Evolutionary conservation across 2,113 vertebrate species (phyloP).

Genomic region (Stercorarius parasiticus): DNA sequence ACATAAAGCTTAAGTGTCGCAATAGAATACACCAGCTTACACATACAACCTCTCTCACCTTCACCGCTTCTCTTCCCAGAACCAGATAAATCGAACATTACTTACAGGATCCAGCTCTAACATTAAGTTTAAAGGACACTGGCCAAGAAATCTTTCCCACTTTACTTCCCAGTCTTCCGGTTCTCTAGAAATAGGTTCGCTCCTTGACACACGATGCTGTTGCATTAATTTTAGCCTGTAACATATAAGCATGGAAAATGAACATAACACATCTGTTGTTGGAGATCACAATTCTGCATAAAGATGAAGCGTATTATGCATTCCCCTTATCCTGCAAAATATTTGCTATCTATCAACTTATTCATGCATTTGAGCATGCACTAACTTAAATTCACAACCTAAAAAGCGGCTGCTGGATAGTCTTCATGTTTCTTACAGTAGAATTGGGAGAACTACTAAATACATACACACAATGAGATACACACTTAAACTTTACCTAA

Average conservation of each 20-base stretch:
- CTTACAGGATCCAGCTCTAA: constrained; percentile 79
- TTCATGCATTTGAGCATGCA: not conserved
- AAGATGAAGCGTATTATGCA: not conserved
- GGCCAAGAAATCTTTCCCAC: constrained; percentile 75
- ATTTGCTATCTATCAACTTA: not conserved
- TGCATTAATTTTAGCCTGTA: constrained; percentile 74
- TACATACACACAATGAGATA: not conserved
- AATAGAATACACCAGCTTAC: not conserved
- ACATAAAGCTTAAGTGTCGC: not conserved
- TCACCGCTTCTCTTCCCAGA: not conserved
- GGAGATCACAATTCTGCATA: not conserved
- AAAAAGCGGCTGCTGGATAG: not conserved
- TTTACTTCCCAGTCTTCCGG: constrained; percentile 80
- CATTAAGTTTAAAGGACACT: constrained; percentile 70
- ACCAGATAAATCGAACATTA: not conserved
- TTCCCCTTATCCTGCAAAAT: not conserved
- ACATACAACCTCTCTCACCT: not conserved
- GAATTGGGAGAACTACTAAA: not conserved
- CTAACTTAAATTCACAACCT: not conserved
- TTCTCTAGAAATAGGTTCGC: constrained; percentile 52
- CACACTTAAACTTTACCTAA: not conserved
- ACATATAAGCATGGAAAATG: not conserved
- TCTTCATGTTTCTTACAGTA: not conserved
- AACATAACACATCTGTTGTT: not conserved
- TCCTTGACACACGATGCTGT: constrained; percentile 49